Evolutionary conservation across 2,113 vertebrate genomes (phyloP).

Genomic region (Brienomyrus longianalis): DNA sequence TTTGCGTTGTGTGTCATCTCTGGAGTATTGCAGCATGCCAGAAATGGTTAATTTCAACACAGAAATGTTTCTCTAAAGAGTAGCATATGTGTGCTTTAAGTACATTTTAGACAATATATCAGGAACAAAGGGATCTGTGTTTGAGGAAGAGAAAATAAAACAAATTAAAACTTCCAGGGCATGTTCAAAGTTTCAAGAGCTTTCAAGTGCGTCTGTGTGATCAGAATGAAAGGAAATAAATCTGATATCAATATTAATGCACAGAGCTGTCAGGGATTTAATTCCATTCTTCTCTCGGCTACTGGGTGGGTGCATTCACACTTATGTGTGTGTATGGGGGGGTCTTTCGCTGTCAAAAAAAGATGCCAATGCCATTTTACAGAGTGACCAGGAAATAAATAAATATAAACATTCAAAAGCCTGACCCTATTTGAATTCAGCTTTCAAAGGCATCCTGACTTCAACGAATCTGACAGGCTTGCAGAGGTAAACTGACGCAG

Average conservation of each 20-base stretch:
- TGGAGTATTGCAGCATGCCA: background rate
- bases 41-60: background rate
- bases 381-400: background rate
- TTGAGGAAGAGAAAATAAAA: background rate
- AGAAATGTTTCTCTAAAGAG: background rate
- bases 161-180: background rate
- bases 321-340: background rate
- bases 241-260: background rate
- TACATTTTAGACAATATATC: background rate
- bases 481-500: background rate
- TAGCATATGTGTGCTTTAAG: background rate
- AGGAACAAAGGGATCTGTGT: background rate
- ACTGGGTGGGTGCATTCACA: background rate
- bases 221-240: background rate
- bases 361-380: background rate
- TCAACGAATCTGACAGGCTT: slow-evolving; percentile 12
- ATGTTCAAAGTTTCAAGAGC: background rate
- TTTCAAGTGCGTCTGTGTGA: background rate
- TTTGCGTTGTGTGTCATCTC: background rate
- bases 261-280: background rate
- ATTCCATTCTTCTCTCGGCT: background rate
- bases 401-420: slow-evolving; percentile 5
- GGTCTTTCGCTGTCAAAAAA: background rate
- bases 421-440: slow-evolving; percentile 13
- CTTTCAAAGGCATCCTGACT: slow-evolving; percentile 2